Percentiles rank a stretch among this genome's conserved stretches.
phyloP scores from a whole-genome alignment of 2,797 vertebrate species.

The Odontamblyopus lacepedii region DNA sequence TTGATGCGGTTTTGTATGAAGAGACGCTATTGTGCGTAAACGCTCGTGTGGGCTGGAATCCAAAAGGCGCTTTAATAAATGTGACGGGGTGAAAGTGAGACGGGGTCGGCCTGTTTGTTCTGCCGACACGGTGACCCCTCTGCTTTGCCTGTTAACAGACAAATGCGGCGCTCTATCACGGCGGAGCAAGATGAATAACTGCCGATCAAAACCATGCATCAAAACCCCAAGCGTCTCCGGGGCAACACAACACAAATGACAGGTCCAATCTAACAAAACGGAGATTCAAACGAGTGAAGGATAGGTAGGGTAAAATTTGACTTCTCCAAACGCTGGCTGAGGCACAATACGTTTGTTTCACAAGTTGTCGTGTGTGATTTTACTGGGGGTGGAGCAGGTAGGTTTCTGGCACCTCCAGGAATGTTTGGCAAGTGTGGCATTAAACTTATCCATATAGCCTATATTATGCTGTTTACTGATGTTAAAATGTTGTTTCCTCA shows the following conservation, averaged over 20 bases:
- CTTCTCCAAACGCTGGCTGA: not conserved
- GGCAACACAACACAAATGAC: constrained; percentile 4
- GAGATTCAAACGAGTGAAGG: not conserved
- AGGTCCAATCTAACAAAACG: constrained; percentile 2
- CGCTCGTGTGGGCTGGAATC: not conserved
- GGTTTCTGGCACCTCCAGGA: no score
- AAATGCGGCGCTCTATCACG: constrained; percentile 1
- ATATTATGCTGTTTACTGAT: no score
- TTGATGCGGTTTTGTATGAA: constrained; percentile 1
- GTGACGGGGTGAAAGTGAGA: constrained; percentile 1
- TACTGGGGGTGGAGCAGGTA: not conserved
- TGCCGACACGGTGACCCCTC: not conserved
- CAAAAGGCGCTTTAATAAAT: not conserved
- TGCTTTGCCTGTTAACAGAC: constrained; percentile 14
- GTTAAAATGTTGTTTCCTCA: no score
- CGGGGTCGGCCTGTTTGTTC: not conserved
- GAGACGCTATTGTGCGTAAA: constrained; percentile 1
- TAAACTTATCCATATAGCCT: no score
- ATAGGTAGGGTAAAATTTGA: not conserved
- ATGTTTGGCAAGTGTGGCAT: no score
- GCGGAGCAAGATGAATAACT: constrained; percentile 7
- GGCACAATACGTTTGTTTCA: not conserved
- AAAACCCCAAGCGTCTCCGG: constrained; percentile 2
- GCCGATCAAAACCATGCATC: constrained; percentile 11
- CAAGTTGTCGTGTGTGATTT: not conserved